These are phyloP conservation scores for Timema podura DNA, from an alignment of 2,888 invertebrate species.

Conservation along the genomic window DNA sequence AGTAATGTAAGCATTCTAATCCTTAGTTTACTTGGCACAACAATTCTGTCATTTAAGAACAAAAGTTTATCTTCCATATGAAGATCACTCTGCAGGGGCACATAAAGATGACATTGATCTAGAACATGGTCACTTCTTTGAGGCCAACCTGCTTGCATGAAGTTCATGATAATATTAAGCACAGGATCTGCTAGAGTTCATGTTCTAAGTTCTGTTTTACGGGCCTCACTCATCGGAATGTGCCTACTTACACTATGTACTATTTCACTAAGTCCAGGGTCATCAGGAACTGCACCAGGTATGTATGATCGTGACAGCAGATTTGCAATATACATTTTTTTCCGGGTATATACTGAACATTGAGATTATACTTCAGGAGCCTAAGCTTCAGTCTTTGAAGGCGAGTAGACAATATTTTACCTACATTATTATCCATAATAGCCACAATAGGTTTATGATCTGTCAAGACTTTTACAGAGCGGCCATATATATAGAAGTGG, in stretches of 20 bases:
- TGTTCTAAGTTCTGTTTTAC: neutral
- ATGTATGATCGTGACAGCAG: neutral
- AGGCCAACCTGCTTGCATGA: no score
- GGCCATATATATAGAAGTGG: constrained; percentile 16
- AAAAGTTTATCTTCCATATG: no score
- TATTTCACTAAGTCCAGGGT: neutral
- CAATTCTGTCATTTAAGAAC: no score
- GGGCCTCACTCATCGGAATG: neutral
- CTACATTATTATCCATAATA: neutral
- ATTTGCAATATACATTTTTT: neutral
- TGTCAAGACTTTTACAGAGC: constrained; percentile 11
- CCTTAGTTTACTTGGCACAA: no score
- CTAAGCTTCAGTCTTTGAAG: neutral
- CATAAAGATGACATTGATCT: neutral
- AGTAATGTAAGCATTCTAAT: no score
- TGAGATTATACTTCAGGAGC: neutral
- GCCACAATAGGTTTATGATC: constrained; percentile 18
- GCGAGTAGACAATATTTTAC: no score
- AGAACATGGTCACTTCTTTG: neutral
- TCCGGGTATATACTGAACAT: neutral
- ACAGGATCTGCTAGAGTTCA: neutral
- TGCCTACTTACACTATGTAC: neutral
- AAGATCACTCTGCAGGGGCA: no score
- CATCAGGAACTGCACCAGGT: neutral
- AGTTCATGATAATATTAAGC: neutral